These are phyloP conservation scores for Ormyrus nitidulus DNA, from an alignment of 2,888 invertebrate genomes.

Conservation along the genomic window DNA sequence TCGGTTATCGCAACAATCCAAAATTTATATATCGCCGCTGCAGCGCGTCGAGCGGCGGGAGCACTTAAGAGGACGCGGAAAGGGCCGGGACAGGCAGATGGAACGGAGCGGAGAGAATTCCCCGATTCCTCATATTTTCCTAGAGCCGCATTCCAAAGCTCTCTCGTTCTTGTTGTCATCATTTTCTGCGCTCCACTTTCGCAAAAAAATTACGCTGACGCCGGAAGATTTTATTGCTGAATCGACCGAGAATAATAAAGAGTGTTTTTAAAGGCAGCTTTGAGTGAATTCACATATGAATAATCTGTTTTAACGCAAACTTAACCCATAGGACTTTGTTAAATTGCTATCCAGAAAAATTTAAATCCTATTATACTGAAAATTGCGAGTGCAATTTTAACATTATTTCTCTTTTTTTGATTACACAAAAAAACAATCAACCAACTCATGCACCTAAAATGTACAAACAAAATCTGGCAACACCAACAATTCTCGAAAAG, in stretches of 20 bases:
- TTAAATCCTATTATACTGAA: not conserved
- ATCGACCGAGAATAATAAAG: slow-evolving; percentile 1
- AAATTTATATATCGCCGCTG: slow-evolving; percentile 40
- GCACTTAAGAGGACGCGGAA: slow-evolving; percentile 32
- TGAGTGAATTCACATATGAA: not conserved
- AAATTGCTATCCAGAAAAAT: not conserved
- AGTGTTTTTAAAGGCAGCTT: not conserved
- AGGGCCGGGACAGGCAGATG: not conserved
- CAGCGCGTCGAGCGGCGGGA: slow-evolving; percentile 19
- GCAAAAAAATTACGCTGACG: not conserved
- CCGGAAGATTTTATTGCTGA: not conserved
- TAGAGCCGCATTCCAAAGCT: not conserved
- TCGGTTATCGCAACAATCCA: slow-evolving; percentile 2
- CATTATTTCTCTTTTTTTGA: no score
- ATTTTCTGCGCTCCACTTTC: not conserved
- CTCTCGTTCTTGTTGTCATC: not conserved
- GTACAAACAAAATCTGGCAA: no score
- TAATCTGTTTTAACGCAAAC: not conserved
- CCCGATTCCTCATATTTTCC: slow-evolving; percentile 16
- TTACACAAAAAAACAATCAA: no score
- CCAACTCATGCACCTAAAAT: no score
- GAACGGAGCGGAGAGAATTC: not conserved
- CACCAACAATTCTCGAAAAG: not conserved
- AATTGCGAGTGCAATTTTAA: no score
- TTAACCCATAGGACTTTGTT: not conserved